Evolutionary conservation across 2,797 vertebrate species (phyloP), one percentile per base, ranked within the genome.

Genomic region (Amblyopsis hoosieri): DNA sequence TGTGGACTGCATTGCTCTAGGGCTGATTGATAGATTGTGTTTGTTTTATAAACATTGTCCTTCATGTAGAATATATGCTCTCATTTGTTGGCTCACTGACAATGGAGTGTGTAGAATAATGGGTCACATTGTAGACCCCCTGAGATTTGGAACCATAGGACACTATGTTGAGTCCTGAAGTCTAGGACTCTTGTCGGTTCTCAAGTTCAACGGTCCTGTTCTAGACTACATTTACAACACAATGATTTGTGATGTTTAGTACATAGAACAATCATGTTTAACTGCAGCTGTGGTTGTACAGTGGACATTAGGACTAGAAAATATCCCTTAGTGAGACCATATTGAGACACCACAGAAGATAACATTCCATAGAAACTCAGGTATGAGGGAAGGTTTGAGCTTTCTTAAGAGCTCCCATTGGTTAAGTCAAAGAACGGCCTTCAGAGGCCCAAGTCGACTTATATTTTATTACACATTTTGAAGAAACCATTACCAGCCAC

Each of bases 1-100:
- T 8, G 2, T 72, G 75, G 60, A 78, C 60, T 19, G 45, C 11
- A 1, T 19, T 75, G 49, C 77, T 86, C 23, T 75, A 69, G 62
- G 50, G 9, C 33, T 13, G 11, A 8, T 5, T 19, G 56, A 12
- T 17, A 75, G 23, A 49, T 14, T 31, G 17, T 12, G 7, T 1
- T 9, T 14, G 46, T 42, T 12, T 29, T 29, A 29, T 29, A 29
- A 29, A 29, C 23, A 29, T 29, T 4, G 23, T 29, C 23, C 14
- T 23, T 57, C 42, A 9, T 7, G 12, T 23, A 59, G 37, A 46
- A 56, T 12, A 56, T 57, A 17, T 13, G 6, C 17, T 29, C 17
- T 31, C 1, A 3, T 14, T 17, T 47, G 23, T 47, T 12, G 13
- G 12, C 15, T 23, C 56, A 23, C 12, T 46, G 15, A 46, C 14